These are phyloP conservation scores for Lithophane semibrunnea DNA, from an alignment of 2,888 invertebrate genomes.

Conservation along the genomic window DNA sequence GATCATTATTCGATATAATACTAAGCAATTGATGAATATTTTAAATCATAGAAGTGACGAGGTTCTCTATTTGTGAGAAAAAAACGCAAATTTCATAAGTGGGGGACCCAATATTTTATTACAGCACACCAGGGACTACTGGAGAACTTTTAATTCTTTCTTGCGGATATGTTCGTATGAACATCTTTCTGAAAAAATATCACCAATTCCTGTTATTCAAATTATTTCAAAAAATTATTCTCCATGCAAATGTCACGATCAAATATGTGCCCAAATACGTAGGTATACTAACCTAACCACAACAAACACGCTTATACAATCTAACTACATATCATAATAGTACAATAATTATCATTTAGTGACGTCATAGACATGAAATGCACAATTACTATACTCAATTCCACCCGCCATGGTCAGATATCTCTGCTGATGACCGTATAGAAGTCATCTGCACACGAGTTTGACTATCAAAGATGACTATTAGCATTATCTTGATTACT, in stretches of 20 bases:
- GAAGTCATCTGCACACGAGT: constrained; percentile 76
- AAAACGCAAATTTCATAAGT: too few relatives aligned
- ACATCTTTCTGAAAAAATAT: too few relatives aligned
- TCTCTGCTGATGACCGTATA: constrained; percentile 71
- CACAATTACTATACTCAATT: constrained; percentile 10
- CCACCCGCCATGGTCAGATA: constrained; percentile 71
- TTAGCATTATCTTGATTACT: constrained; percentile 85
- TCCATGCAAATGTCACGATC: neutral
- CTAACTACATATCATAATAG: neutral
- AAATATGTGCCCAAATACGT: neutral
- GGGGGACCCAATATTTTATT: neutral
- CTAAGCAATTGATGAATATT: too few relatives aligned
- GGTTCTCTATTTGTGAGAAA: too few relatives aligned
- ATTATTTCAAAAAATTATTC: too few relatives aligned
- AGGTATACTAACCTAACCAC: too few relatives aligned
- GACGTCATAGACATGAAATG: constrained; percentile 13
- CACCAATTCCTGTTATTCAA: too few relatives aligned
- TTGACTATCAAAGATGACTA: constrained; percentile 82
- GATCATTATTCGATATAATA: too few relatives aligned
- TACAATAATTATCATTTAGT: neutral
- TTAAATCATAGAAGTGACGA: too few relatives aligned
- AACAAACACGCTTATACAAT: neutral
- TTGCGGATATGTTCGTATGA: too few relatives aligned
- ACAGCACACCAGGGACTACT: neutral
- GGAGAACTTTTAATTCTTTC: too few relatives aligned